Percentiles rank a stretch among this genome's conserved stretches.
Conservation (phyloP, 2,797 vertebrate species). For the Eulemur coronatus region DNA sequence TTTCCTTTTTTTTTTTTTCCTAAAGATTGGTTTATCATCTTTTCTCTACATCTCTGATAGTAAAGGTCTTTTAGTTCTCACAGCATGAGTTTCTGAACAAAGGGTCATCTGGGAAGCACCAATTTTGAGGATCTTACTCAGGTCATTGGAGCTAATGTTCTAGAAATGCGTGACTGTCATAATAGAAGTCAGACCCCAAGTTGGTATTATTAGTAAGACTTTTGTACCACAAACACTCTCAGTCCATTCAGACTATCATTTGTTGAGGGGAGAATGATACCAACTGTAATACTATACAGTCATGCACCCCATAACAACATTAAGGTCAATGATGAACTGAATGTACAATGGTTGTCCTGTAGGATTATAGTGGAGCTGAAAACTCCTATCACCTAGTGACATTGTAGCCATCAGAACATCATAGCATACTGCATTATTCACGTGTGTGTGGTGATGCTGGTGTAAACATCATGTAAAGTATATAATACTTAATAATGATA, state of each 20-base stretch:
- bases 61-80: conserved; percentile 42
- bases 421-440: background rate
- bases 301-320: background rate
- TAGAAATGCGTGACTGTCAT: conserved; percentile 2
- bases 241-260: background rate
- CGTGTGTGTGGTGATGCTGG: background rate
- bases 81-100: conserved; percentile 34
- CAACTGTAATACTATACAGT: background rate
- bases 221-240: conserved; percentile 29
- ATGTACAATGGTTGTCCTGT: background rate
- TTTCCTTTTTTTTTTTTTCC: background rate
- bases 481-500: background rate
- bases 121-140: conserved; percentile 8
- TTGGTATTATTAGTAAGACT: conserved; percentile 41
- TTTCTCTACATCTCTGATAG: background rate
- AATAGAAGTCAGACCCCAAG: conserved; percentile 31
- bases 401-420: background rate
- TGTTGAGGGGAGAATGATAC: conserved; percentile 11
- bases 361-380: background rate
- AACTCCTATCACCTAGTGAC: background rate
- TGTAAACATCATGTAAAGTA: background rate
- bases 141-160: background rate
- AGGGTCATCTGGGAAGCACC: conserved; percentile 1
- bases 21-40: background rate
- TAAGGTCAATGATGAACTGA: background rate